Evolutionary conservation across 1,140 invertebrate genomes (phyloP), one percentile per base, ranked within the genome.

Genomic region (Ooceraea biroi): DNA sequence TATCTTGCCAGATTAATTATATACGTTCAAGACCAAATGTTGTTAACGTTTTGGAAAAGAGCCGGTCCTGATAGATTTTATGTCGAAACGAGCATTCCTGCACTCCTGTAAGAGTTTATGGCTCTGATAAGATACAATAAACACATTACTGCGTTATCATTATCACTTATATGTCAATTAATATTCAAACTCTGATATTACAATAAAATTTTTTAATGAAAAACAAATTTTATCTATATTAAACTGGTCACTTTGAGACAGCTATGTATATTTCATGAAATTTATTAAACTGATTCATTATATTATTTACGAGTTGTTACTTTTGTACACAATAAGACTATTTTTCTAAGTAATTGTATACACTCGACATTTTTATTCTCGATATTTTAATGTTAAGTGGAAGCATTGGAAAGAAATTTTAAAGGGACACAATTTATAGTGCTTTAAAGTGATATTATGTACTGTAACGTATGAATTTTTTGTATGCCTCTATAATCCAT

Each of bases 1-100:
- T 90, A 91, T 92, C 91, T 94, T 94, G 90, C 91, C 92, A 92
- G 82, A 66, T 86, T 86, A 87, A 87, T 77, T 72, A 25, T 80
- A 76, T 65, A 82, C 36, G 74, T 86, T 73, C 63, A 86, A 84
- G 83, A 82, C 85, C 84, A 85, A 89, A 85, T 90, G 80, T 74
- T 14, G 4, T 41, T 80, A 71, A 44, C 11, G 22, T 27, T 8
- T n/a, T 3, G 14, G 52, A 22, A 11, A 8, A 55, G 8, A 17
- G 46, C n/a, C 30, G 3, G 30, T 69, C 36, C 17, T 46, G 61
- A 30, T 11, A 19, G 12, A 50, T 27, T n/a, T n/a, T 46, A 11
- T 50, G n/a, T 58, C 27, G 50, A 84, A 66, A 46, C 22, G 11
- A 58, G n/a, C 7, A 1, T 69, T 69, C 55, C 25, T 14, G 36